phyloP scores from a whole-genome alignment of 23 tunicate species.

The Trididemnum clinides region DNA sequence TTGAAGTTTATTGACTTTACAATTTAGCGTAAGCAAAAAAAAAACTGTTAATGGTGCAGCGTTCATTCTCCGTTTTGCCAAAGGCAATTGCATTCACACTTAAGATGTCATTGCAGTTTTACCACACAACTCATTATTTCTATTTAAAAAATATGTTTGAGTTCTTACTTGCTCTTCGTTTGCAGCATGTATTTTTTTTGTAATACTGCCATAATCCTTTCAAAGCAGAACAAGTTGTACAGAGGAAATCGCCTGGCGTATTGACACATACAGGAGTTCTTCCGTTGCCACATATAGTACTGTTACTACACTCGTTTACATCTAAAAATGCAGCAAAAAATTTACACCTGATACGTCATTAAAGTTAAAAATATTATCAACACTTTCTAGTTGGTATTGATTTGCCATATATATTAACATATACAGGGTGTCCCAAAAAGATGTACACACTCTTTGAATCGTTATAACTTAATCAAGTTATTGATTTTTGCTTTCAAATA shows the following conservation, averaged over 20 bases:
- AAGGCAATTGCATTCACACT: background rate
- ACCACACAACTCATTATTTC: too few species aligned
- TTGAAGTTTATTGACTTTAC: too few species aligned
- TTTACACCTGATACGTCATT: too few species aligned
- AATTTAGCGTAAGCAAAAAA: background rate
- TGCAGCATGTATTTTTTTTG: background rate
- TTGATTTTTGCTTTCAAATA: too few species aligned
- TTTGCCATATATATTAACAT: too few species aligned
- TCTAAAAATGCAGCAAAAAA: background rate
- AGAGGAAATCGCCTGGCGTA: background rate
- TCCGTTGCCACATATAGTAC: background rate
- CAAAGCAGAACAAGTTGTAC: background rate
- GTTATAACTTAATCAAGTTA: too few species aligned
- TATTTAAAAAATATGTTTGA: background rate
- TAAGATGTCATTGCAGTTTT: background rate
- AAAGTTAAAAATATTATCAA: too few species aligned
- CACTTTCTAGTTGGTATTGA: too few species aligned
- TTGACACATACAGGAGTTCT: background rate
- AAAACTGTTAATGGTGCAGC: background rate
- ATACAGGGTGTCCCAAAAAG: too few species aligned
- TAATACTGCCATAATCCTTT: constrained; percentile 7
- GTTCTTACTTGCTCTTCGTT: constrained; percentile 10
- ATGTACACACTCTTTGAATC: too few species aligned
- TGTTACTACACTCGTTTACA: background rate
- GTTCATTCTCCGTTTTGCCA: background rate